Base-by-base conservation (phyloP, 2,888 invertebrate species). In the Conus canariensis region DNA sequence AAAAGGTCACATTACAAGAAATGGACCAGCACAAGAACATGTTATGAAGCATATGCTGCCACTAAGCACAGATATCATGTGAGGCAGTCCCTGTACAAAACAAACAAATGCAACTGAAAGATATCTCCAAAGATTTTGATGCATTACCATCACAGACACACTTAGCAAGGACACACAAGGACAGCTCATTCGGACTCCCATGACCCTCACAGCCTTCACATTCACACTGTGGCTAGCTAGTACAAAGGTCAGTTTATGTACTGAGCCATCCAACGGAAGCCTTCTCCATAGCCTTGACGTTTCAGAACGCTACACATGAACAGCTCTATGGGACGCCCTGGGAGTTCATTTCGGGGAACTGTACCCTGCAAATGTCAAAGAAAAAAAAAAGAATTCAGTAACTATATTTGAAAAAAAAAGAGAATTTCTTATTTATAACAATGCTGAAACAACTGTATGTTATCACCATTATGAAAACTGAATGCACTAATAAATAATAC, bases 241-340 rank as follows among this genome's bases (percentile, higher is more conserved):
- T 16, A 60, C 30, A 4, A 19, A 12, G 45, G 14, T 92, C 90
- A 96, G 92, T 96, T 96, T 92, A 96, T 96, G 92, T 96, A 96
- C 93, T 96, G 95, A 80, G 99, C 99, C 97, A 99, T 97, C 99
- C 99, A 99, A 97, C 99, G 98, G 97, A 99, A 99, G 95, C 99
- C 99, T 97, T 99, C 99, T 92, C 99, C 99, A 97, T 99, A 99
- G 93, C 99, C 99, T 97, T 99, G 99, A 96, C 99, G 97, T 97
- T 99, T 99, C 96, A 99, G 97, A 95, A 99, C 99, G 94, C 99
- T 99, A 97, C 99, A 99, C 99, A 99, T 99, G 97, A 99, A 99
- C 95, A 99, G 97, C 97, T 99, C 99, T 97, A 99, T 97, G 92
- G 99, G 99, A 97, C 99, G 98, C 91, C 99, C 98, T 19, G 95